phyloP scores from a whole-genome alignment of 2,113 vertebrate genomes.

The Periophthalmus modestus region DNA sequence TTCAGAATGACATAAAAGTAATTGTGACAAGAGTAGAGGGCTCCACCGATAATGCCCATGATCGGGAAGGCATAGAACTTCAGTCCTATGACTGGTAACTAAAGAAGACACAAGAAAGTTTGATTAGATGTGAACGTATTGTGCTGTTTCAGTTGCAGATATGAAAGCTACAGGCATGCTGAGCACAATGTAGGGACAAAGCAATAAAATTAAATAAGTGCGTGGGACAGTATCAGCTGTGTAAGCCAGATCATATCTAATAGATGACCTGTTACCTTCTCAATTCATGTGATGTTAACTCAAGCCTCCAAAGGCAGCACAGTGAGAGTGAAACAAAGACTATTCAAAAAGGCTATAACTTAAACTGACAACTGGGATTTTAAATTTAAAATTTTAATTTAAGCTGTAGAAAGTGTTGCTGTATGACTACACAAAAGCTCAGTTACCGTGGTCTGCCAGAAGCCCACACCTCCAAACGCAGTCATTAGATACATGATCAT shows the following conservation, averaged over 20 bases:
- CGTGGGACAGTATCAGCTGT: slow-evolving; percentile 65
- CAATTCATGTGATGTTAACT: slow-evolving; percentile 70
- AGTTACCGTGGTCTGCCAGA: slow-evolving; percentile 88
- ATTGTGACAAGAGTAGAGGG: slow-evolving; percentile 87
- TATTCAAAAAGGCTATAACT: slow-evolving; percentile 66
- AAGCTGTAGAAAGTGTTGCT: slow-evolving; percentile 45
- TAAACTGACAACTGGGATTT: slow-evolving; percentile 34
- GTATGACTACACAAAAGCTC: neutral
- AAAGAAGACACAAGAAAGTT: slow-evolving; percentile 29
- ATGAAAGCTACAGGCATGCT: slow-evolving; percentile 65
- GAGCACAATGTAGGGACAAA: slow-evolving; percentile 66
- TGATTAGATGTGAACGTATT: slow-evolving; percentile 8
- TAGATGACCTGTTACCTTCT: slow-evolving; percentile 74
- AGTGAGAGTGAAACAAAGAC: slow-evolving; percentile 75
- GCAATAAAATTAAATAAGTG: slow-evolving; percentile 47
- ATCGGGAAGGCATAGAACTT: slow-evolving; percentile 84
- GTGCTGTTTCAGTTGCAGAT: slow-evolving; percentile 3
- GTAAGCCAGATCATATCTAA: slow-evolving; percentile 67
- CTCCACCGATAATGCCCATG: slow-evolving; percentile 86
- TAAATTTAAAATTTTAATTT: slow-evolving; percentile 18
- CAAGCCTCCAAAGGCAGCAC: slow-evolving; percentile 75
- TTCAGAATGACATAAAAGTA: slow-evolving; percentile 94
- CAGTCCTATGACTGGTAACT: slow-evolving; percentile 84
- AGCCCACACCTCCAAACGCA: slow-evolving; percentile 82
- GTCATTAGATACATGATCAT: slow-evolving; percentile 86